These are phyloP conservation scores for Notospermus geniculatus DNA, from an alignment of 1,140 invertebrate genomes.

Conservation along the genomic window DNA sequence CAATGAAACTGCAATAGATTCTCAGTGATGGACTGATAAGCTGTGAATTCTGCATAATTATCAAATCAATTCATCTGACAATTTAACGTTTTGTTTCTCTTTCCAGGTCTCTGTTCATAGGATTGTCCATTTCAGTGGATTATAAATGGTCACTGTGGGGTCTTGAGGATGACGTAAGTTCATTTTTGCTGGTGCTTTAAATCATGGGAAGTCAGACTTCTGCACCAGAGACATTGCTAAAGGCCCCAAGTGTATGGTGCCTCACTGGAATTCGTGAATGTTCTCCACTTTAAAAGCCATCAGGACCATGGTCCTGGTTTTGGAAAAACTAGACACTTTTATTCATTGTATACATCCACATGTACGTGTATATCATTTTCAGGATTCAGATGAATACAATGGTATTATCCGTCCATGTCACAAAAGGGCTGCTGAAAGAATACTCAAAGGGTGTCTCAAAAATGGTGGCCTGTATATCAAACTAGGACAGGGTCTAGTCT, in stretches of 20 bases:
- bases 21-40: neutral
- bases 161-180: constrained; percentile 58
- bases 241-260: constrained; percentile 1
- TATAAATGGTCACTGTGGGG: constrained; percentile 62
- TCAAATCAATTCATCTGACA: too few relatives aligned
- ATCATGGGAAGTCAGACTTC: neutral
- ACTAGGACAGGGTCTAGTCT: constrained; percentile 73
- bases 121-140: constrained; percentile 62
- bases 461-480: constrained; percentile 80
- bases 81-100: constrained; percentile 13
- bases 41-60: neutral
- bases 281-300: neutral
- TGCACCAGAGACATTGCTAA: neutral
- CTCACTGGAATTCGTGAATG: neutral
- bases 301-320: neutral
- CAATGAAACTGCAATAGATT: neutral
- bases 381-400: constrained; percentile 55
- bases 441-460: constrained; percentile 67
- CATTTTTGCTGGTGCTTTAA: constrained; percentile 23
- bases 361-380: neutral
- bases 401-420: constrained; percentile 57
- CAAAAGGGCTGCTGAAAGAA: constrained; percentile 64
- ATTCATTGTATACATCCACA: constrained; percentile 2
- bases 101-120: constrained; percentile 59
- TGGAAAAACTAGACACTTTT: constrained; percentile 10